Evolutionary conservation across 2,888 invertebrate genomes (phyloP).

Genomic region (Listrodromus nycthemerus): DNA sequence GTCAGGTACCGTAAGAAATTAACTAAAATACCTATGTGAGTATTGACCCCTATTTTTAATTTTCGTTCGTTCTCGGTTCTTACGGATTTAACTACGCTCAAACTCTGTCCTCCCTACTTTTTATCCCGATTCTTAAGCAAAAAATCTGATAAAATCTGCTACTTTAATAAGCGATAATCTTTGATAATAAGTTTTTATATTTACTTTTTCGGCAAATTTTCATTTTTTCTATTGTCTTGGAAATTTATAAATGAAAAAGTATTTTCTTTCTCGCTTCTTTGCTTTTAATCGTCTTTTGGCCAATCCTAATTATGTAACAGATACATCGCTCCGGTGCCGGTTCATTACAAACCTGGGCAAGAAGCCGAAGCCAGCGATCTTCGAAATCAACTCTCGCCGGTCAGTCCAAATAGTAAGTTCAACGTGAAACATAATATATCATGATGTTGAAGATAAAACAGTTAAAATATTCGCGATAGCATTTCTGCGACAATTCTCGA

Average conservation of each 20-base stretch:
- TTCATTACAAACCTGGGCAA: conserved; percentile 77
- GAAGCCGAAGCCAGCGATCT: conserved; percentile 77
- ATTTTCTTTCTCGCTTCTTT: neutral
- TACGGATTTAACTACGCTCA: neutral
- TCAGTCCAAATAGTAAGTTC: conserved; percentile 82
- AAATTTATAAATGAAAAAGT: neutral
- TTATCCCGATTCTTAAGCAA: neutral
- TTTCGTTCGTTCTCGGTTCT: neutral
- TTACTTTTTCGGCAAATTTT: neutral
- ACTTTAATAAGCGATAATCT: neutral
- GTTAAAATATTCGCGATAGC: neutral
- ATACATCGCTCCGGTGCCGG: conserved; percentile 78
- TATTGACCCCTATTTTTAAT: conserved; percentile 58
- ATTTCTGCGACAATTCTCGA: neutral
- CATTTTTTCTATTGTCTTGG: neutral
- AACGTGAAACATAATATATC: neutral
- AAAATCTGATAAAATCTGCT: too few relatives aligned
- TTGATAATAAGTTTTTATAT: neutral
- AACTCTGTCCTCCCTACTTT: neutral
- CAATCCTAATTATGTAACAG: conserved; percentile 66
- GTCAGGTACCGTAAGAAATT: conserved; percentile 80
- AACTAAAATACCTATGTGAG: conserved; percentile 71
- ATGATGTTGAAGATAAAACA: neutral
- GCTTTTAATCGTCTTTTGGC: neutral
- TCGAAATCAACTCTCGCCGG: conserved; percentile 81